Evolutionary conservation across 2,113 vertebrate genomes (phyloP).

Genomic region (Sitta europaea): DNA sequence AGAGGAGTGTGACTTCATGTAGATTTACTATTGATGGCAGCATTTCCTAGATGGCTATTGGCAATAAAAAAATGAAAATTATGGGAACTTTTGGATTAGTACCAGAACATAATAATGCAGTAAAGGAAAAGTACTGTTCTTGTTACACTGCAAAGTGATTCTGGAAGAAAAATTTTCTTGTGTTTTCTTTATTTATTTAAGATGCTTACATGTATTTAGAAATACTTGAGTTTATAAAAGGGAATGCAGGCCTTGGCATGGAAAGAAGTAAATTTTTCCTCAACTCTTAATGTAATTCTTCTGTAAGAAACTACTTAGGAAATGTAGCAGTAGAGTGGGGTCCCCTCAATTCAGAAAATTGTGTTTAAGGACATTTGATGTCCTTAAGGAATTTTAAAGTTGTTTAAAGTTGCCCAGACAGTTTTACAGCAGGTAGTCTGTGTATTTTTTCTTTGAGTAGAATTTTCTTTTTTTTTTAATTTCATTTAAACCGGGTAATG

Average conservation of each 20-base stretch:
- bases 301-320: background rate
- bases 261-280: background rate
- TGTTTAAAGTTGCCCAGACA: background rate
- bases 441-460: background rate
- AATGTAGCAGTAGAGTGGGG: background rate
- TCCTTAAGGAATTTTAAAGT: background rate
- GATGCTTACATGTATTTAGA: background rate
- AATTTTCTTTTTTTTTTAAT: background rate
- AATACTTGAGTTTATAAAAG: background rate
- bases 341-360: background rate
- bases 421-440: background rate
- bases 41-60: slow-evolving; percentile 18
- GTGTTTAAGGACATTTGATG: background rate
- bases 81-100: slow-evolving; percentile 13
- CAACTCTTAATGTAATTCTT: background rate
- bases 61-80: slow-evolving; percentile 23
- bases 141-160: background rate
- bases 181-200: background rate
- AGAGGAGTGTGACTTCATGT: background rate
- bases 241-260: background rate
- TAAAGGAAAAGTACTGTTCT: background rate
- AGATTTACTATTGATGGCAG: slow-evolving; percentile 54
- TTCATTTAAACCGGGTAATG: background rate
- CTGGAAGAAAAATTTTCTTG: background rate
- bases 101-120: background rate